Evolutionary conservation across 2,113 vertebrate genomes (phyloP).

Genomic region (Plestiodon gilberti): DNA sequence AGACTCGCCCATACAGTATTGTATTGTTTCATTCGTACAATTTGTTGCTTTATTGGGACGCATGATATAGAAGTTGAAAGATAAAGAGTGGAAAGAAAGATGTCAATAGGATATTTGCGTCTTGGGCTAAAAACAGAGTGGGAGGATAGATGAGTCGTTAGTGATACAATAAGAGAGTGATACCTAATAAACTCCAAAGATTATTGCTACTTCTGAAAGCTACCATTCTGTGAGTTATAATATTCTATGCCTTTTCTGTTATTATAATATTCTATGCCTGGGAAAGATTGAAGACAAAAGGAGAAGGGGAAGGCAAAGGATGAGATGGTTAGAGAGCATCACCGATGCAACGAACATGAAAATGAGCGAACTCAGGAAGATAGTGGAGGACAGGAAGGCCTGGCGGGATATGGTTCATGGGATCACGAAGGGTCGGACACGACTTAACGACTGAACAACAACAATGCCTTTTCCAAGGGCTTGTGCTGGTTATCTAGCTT

Average conservation of each 20-base stretch:
- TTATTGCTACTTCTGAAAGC: neutral
- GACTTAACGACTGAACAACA: no score
- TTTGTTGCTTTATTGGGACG: neutral
- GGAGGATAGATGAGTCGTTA: constrained; percentile 11
- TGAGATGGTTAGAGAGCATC: no score
- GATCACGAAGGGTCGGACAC: no score
- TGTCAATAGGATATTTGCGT: neutral
- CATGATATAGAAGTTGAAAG: neutral
- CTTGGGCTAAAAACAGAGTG: constrained; percentile 10
- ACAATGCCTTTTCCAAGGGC: neutral
- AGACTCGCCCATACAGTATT: no score
- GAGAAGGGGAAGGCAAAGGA: no score
- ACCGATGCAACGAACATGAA: no score
- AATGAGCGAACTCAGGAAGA: no score
- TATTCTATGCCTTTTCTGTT: constrained; percentile 3
- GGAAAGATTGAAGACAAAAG: no score
- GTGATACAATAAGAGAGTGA: neutral
- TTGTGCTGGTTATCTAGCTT: neutral
- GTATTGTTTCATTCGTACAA: neutral
- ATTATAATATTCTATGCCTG: no score
- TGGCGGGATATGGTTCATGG: no score
- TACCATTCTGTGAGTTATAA: neutral
- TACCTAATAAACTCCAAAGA: neutral
- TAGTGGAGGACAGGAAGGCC: no score
- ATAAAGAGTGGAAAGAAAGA: neutral